Conservation (phyloP, 2,113 vertebrate genomes). For the Puma concolor region DNA sequence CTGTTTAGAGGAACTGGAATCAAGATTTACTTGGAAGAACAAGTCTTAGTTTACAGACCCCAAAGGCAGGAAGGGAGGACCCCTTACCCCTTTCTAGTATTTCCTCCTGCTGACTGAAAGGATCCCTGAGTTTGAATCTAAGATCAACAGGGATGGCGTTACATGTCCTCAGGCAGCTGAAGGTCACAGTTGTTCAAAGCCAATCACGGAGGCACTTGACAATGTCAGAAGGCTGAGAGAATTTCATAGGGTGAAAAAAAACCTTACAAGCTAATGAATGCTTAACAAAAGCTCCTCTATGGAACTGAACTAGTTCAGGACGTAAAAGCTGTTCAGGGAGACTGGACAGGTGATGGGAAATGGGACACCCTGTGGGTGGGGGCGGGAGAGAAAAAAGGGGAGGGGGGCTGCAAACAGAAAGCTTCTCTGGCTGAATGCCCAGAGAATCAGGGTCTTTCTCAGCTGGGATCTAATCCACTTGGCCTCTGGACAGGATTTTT, state of each 20-base stretch:
- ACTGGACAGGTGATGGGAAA: not conserved
- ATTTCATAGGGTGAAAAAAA: not conserved
- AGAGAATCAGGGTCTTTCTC: not conserved
- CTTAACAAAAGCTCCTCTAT: slow-evolving; percentile 49
- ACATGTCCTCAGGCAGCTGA: not conserved
- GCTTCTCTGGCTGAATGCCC: not conserved
- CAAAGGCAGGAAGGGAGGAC: not conserved
- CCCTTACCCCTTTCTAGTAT: not conserved
- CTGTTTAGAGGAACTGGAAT: not conserved
- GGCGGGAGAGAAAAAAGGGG: not conserved
- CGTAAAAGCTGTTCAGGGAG: not conserved
- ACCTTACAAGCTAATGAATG: not conserved
- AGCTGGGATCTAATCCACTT: not conserved
- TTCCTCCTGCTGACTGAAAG: not conserved
- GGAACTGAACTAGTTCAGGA: slow-evolving; percentile 1
- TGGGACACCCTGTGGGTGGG: not conserved
- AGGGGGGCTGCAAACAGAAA: not conserved
- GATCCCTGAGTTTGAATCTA: slow-evolving; percentile 12
- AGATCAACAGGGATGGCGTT: not conserved
- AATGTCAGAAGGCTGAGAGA: not conserved
- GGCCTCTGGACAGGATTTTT: not conserved
- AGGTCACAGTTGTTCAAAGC: slow-evolving; percentile 16
- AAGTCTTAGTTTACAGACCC: slow-evolving; percentile 28
- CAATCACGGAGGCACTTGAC: not conserved
- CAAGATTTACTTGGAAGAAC: not conserved